These are phyloP conservation scores for Amblyopsis hoosieri DNA, from an alignment of 2,797 vertebrate species.

Conservation along the genomic window DNA sequence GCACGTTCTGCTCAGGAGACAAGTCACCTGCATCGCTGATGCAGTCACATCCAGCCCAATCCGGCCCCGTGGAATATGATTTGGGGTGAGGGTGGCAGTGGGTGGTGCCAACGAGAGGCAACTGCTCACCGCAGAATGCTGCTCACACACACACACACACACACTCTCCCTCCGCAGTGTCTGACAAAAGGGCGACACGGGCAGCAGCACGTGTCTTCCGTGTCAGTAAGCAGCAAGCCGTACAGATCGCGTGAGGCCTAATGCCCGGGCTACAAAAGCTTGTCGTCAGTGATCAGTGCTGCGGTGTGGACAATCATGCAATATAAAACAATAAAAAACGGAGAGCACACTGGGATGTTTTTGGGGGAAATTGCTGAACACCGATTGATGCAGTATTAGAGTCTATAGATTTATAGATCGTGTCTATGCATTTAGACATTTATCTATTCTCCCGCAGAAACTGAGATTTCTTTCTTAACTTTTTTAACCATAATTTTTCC, in stretches of 20 bases:
- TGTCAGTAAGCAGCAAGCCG: slow-evolving; percentile 16
- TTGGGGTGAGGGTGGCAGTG: slow-evolving; percentile 5
- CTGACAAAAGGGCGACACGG: slow-evolving; percentile 12
- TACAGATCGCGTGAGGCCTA: slow-evolving; percentile 20
- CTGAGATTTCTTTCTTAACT: slow-evolving; percentile 3
- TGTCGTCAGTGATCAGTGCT: slow-evolving; percentile 32
- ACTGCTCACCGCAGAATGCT: slow-evolving; percentile 13
- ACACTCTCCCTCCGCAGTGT: slow-evolving; percentile 9
- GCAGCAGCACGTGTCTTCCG: not conserved
- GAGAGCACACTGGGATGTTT: slow-evolving; percentile 29
- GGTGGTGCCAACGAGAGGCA: slow-evolving; percentile 11
- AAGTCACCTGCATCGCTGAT: slow-evolving; percentile 12
- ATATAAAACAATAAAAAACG: slow-evolving; percentile 10
- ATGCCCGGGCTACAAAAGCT: slow-evolving; percentile 53
- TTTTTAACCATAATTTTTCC: too few relatives aligned
- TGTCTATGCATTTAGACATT: not conserved
- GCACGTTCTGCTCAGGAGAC: slow-evolving; percentile 33
- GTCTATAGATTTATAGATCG: slow-evolving; percentile 31
- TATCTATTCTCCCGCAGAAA: slow-evolving; percentile 6
- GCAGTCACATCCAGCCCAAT: slow-evolving; percentile 42
- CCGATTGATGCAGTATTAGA: slow-evolving; percentile 70
- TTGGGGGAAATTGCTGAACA: slow-evolving; percentile 35
- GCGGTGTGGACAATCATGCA: slow-evolving; percentile 67
- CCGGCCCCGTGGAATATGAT: slow-evolving; percentile 59
- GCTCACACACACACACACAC: slow-evolving; percentile 34